Percentiles rank a stretch among this genome's conserved stretches.
phyloP scores from a whole-genome alignment of 2,113 vertebrate species.

The Odobenus rosmarus region DNA sequence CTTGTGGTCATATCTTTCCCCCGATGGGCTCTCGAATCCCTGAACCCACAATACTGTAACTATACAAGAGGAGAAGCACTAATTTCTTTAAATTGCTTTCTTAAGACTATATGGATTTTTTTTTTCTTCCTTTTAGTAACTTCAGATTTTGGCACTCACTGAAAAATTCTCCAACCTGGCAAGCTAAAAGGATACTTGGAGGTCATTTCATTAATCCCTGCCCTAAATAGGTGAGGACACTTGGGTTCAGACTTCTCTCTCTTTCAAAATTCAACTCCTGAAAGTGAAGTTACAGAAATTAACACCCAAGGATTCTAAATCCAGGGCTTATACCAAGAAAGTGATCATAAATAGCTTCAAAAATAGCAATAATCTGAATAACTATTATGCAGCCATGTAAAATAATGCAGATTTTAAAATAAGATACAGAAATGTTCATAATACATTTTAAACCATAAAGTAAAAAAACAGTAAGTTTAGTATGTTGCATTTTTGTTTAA shows the following conservation, averaged over 20 bases:
- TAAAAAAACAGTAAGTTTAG: not conserved
- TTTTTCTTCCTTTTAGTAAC: not conserved
- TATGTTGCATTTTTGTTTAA: not conserved
- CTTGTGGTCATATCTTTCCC: constrained; percentile 27
- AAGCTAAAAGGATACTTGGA: not conserved
- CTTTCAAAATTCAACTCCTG: not conserved
- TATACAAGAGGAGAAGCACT: not conserved
- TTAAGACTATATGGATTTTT: not conserved
- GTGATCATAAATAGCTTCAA: not conserved
- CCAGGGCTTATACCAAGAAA: not conserved
- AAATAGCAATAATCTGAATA: not conserved
- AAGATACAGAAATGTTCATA: not conserved
- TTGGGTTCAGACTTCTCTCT: not conserved
- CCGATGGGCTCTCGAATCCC: not conserved
- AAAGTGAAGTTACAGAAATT: constrained; percentile 9
- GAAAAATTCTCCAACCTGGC: not conserved
- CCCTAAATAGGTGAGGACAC: not conserved
- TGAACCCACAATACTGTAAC: not conserved
- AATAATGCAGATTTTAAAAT: not conserved
- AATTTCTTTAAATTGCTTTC: not conserved
- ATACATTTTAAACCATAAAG: not conserved
- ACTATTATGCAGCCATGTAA: not conserved
- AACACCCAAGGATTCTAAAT: not conserved
- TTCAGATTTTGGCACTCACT: not conserved
- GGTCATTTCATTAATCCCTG: not conserved